Base-by-base conservation (phyloP, 1,140 invertebrate genomes). In the Platyscapa corneri region DNA sequence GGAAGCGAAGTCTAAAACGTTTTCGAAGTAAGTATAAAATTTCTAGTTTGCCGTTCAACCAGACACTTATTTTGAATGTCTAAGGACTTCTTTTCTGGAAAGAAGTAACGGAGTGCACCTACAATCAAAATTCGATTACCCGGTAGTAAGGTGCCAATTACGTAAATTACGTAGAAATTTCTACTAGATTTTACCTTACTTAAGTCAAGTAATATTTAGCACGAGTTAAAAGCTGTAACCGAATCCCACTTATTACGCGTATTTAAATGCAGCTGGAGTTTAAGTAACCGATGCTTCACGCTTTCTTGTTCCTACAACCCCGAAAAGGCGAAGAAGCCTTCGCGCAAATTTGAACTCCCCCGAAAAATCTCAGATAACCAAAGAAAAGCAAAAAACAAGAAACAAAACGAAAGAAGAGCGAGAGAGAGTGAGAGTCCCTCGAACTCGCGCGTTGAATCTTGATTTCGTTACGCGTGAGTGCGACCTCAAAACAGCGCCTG, bases 381-480 rank as follows among this genome's bases (percentile, higher is more conserved):
- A 79, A 78, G 46, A 32, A 49, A 78, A 56, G 42, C 32, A 79
- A 64, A 79, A 64, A 79, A n/a, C 8, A 18, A 32, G 76, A 12
- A n/a, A 39, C 3, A 37, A 64, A 32, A 7, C 34, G 14, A 64
- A 46, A 83, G 37, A 27, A 60, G 23, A 27, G 56, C 8, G 18
- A 32, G 70, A 74, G 37, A 30, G n/a, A 12, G 34, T 23, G 39
- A 53, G 79, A 81, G 46, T 27, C 46, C 74, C 60, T 56, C 18
- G 56, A 16, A 53, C 64, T 65, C 70, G 84, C 85, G 42, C 42
- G 42, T 64, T 86, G 81, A 83, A 86, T 86, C 85, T 86, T 86
- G 85, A 86, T 86, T 86, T 86, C 81, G 85, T 86, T 86, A 86
- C 85, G 85, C 81, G 85, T 64, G 80, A 70, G 76, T 65, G 76